Evolutionary conservation across 2,888 invertebrate genomes (phyloP), one percentile per base, ranked within the genome.

Genomic region (Antitype chi): DNA sequence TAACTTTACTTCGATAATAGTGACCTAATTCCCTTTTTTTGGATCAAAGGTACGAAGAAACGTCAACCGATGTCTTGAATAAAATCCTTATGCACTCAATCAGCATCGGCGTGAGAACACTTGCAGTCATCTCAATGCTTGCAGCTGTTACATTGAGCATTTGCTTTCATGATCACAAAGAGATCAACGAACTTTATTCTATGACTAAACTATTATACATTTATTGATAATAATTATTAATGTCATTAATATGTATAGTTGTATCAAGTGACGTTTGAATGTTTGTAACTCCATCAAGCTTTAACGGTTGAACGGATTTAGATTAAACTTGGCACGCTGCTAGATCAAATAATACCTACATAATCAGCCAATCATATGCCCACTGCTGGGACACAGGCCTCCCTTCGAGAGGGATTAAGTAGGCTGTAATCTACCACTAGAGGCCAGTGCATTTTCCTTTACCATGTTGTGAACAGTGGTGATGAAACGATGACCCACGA

Each of bases 101-200:
- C 47, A 55, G 28, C 17, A 43, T 28, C 8, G 23, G 52, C 38
- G 81, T 85, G 85, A 7, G 81, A 81, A 75, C 6, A 63, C 68
- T 38, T 70, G 53, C 81, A 85, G 81, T n/a, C n/a, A n/a, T n/a
- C n/a, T n/a, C n/a, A n/a, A n/a, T n/a, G n/a, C n/a, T n/a, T n/a
- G 53, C 81, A 85, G 81, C 81, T 70, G 85, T 49, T 38, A 32
- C 32, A 59, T n/a, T 59, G 47, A 60, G 53, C 17, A 57, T 32
- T 68, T 67, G 25, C 67, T 67, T 83, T 68, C 47, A 71, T 63
- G 52, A 68, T 38, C 20, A 79, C 15, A 60, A 70, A 0, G 15
- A 32, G 68, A 64, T 84, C 80, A 84, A 52, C 17, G 25, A 72
- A 72, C 53, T 62, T 67, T 23, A 59, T 64, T 52, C 13, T 55